phyloP scores from a whole-genome alignment of 2,888 invertebrate species.

The Alloplasta piceator region DNA sequence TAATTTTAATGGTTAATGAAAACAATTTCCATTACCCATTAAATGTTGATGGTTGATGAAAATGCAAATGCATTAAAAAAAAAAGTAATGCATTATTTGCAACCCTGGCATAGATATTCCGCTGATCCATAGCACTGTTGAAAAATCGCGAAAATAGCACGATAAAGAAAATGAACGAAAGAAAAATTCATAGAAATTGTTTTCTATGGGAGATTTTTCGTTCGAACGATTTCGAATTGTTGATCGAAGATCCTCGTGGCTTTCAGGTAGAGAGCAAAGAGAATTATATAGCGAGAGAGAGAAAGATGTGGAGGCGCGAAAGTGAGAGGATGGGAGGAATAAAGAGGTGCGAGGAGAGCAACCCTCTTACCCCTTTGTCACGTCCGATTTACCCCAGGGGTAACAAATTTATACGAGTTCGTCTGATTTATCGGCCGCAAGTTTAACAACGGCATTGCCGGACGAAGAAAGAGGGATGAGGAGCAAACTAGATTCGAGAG shows the following conservation, averaged over 20 bases:
- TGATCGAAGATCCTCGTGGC: neutral
- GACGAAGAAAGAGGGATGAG: conserved; percentile 68
- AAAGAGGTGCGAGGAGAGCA: conserved; percentile 57
- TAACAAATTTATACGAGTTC: conserved; percentile 81
- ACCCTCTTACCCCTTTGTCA: conserved; percentile 63
- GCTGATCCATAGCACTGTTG: no score
- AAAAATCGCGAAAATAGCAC: no score
- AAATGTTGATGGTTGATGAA: no score
- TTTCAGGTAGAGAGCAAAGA: neutral
- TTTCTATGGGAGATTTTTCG: conserved; percentile 1
- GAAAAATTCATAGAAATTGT: conserved; percentile 71
- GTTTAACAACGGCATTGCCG: conserved; percentile 78
- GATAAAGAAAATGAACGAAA: no score
- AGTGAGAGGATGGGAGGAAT: conserved; percentile 19
- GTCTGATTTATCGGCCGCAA: conserved; percentile 79
- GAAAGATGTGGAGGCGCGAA: conserved; percentile 12
- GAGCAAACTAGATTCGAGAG: conserved; percentile 52
- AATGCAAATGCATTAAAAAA: no score
- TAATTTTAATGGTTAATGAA: no score
- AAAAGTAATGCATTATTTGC: no score
- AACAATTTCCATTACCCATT: no score
- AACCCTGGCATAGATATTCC: no score
- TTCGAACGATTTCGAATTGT: conserved; percentile 2
- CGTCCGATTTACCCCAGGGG: conserved; percentile 76
- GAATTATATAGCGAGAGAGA: conserved; percentile 22